These are phyloP conservation scores for Porites divaricata DNA, from an alignment of 92 coral and sea anemone genomes.

Conservation along the genomic window DNA sequence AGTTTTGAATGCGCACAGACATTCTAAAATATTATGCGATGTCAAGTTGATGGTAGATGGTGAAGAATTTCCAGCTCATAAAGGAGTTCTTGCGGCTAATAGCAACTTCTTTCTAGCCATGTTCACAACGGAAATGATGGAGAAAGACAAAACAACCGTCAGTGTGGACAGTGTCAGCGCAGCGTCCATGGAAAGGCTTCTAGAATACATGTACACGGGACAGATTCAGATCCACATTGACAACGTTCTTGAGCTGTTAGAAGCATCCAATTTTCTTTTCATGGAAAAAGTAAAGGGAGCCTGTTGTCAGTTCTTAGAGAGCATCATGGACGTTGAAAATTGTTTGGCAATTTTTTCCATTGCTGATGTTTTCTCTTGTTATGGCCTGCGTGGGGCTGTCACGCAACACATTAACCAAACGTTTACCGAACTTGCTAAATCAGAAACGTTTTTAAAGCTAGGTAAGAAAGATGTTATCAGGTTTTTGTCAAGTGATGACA, in stretches of 20 bases:
- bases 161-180: constrained; percentile 60
- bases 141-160: constrained; percentile 68
- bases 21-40: constrained; percentile 78
- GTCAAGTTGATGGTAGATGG: constrained; percentile 73
- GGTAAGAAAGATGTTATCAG: constrained; percentile 46
- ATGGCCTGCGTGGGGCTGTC: constrained; percentile 59
- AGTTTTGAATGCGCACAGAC: constrained; percentile 75
- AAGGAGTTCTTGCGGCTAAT: constrained; percentile 89
- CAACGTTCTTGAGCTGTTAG: constrained; percentile 74
- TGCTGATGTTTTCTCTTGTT: constrained; percentile 80
- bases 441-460: constrained; percentile 62
- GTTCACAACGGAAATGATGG: constrained; percentile 95
- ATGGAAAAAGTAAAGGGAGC: constrained; percentile 62
- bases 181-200: constrained; percentile 60
- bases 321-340: constrained; percentile 64
- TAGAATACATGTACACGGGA: constrained; percentile 92
- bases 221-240: constrained; percentile 61
- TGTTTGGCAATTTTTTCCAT: constrained; percentile 80
- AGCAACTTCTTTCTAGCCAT: constrained; percentile 84
- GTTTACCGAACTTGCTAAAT: constrained; percentile 65
- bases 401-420: constrained; percentile 57
- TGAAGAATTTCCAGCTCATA: constrained; percentile 87
- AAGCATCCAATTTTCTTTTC: constrained; percentile 82
- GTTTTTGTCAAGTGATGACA: constrained; percentile 82
- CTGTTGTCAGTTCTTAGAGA: constrained; percentile 77